These are phyloP conservation scores for Leptatherina wallacei DNA, from an alignment of 2,797 vertebrate genomes.

Conservation along the genomic window DNA sequence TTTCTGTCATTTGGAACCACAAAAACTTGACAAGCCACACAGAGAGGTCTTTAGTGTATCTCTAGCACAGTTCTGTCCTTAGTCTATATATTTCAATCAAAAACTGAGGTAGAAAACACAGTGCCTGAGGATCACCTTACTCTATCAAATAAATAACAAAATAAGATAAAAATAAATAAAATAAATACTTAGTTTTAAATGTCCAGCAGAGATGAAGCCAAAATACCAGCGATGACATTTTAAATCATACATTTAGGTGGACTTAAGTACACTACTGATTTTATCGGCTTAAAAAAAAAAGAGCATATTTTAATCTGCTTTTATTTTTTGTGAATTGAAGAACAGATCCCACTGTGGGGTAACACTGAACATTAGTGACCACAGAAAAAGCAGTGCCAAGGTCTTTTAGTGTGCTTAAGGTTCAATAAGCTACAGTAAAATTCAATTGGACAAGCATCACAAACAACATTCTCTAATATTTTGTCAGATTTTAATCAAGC, in stretches of 20 bases:
- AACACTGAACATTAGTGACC: not conserved
- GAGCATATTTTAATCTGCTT: not conserved
- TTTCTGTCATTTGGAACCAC: too few relatives aligned
- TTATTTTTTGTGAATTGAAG: not conserved
- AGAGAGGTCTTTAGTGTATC: too few relatives aligned
- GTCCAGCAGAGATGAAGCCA: not conserved
- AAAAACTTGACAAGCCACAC: too few relatives aligned
- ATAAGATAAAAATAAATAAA: too few relatives aligned
- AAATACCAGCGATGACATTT: not conserved
- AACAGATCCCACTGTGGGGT: not conserved
- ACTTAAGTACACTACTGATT: too few relatives aligned
- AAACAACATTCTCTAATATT: not conserved
- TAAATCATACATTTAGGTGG: not conserved
- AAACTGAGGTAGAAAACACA: not conserved
- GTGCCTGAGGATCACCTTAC: not conserved
- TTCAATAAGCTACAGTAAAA: too few relatives aligned
- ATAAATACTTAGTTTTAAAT: not conserved
- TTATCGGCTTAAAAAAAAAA: not conserved
- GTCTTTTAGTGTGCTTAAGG: not conserved
- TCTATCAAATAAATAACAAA: too few relatives aligned
- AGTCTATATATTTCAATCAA: too few relatives aligned
- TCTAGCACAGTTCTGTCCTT: too few relatives aligned
- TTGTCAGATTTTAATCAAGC: not conserved
- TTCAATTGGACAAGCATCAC: not conserved
- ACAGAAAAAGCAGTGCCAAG: not conserved